phyloP scores from a whole-genome alignment of 1,140 invertebrate species.

The Heliothis virescens region DNA sequence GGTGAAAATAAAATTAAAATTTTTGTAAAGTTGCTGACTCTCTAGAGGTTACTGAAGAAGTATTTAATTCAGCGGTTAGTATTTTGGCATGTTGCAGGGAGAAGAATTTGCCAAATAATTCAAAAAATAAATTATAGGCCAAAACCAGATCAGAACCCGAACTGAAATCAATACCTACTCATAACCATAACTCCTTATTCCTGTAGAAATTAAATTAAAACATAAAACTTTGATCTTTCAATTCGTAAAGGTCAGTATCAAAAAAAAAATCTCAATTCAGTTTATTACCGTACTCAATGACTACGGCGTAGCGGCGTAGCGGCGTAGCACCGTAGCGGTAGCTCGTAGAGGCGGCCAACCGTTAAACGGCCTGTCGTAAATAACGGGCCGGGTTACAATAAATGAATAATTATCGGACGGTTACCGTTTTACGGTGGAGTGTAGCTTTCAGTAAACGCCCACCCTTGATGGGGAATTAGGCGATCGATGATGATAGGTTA shows the following conservation, averaged over 20 bases:
- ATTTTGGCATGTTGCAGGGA: too few relatives aligned
- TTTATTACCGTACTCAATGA: conserved; percentile 49
- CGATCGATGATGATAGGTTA: conserved; percentile 8
- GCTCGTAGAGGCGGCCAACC: conserved; percentile 59
- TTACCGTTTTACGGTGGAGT: conserved; percentile 62
- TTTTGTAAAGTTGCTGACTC: too few relatives aligned
- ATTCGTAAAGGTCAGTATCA: conserved; percentile 21
- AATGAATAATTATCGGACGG: conserved; percentile 74
- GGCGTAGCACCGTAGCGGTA: conserved; percentile 15
- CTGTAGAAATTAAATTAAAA: background rate
- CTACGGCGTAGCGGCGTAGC: conserved; percentile 62
- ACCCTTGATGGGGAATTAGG: conserved; percentile 11
- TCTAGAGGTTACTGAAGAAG: too few relatives aligned
- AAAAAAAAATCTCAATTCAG: conserved; percentile 57
- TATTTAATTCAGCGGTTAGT: too few relatives aligned
- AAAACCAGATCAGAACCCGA: background rate
- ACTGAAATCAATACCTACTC: too few relatives aligned
- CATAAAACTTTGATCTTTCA: conserved; percentile 6
- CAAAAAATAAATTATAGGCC: too few relatives aligned
- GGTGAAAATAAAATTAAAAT: too few relatives aligned
- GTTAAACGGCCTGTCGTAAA: conserved; percentile 72
- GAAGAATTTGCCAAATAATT: too few relatives aligned
- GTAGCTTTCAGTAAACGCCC: conserved; percentile 16
- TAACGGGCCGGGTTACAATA: conserved; percentile 63
- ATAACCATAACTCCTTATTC: background rate